These are phyloP conservation scores for Macquaria ambigua DNA, from an alignment of 2,113 vertebrate genomes.

Conservation along the genomic window DNA sequence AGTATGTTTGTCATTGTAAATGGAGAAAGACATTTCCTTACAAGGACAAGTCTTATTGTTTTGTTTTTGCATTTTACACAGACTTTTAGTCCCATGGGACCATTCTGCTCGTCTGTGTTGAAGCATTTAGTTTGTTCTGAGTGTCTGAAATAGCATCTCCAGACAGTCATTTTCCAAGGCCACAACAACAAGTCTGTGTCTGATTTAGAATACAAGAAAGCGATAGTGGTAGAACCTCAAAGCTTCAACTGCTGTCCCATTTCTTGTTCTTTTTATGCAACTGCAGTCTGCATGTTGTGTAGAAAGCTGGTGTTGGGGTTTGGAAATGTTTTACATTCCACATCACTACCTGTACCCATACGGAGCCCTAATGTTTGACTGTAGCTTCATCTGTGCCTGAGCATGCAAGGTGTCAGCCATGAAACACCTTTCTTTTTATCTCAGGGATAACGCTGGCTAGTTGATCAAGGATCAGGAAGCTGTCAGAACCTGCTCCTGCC, in stretches of 20 bases:
- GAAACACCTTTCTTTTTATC: slow-evolving; percentile 35
- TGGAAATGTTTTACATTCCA: slow-evolving; percentile 11
- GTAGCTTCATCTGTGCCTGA: slow-evolving; percentile 25
- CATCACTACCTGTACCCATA: background rate
- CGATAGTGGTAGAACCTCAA: slow-evolving; percentile 44
- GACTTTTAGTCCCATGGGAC: slow-evolving; percentile 34
- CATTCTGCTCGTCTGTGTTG: slow-evolving; percentile 19
- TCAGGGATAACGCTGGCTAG: slow-evolving; percentile 42
- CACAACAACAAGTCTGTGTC: slow-evolving; percentile 68
- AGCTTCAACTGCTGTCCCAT: slow-evolving; percentile 11
- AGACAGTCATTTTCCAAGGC: slow-evolving; percentile 61
- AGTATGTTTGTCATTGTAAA: slow-evolving; percentile 15
- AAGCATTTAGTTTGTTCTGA: slow-evolving; percentile 44
- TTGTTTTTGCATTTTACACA: slow-evolving; percentile 19
- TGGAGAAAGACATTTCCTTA: slow-evolving; percentile 53
- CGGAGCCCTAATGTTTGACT: slow-evolving; percentile 10
- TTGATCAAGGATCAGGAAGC: slow-evolving; percentile 63
- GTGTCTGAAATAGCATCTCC: slow-evolving; percentile 52
- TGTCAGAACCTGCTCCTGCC: slow-evolving; percentile 67
- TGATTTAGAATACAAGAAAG: slow-evolving; percentile 56
- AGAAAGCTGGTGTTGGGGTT: slow-evolving; percentile 11
- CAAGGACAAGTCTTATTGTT: slow-evolving; percentile 62
- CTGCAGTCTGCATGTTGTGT: slow-evolving; percentile 3
- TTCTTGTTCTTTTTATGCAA: slow-evolving; percentile 7
- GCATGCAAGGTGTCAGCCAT: slow-evolving; percentile 17